Evolutionary conservation across 2,888 invertebrate genomes (phyloP).

Genomic region (Chaetogeoica ovagalla): DNA sequence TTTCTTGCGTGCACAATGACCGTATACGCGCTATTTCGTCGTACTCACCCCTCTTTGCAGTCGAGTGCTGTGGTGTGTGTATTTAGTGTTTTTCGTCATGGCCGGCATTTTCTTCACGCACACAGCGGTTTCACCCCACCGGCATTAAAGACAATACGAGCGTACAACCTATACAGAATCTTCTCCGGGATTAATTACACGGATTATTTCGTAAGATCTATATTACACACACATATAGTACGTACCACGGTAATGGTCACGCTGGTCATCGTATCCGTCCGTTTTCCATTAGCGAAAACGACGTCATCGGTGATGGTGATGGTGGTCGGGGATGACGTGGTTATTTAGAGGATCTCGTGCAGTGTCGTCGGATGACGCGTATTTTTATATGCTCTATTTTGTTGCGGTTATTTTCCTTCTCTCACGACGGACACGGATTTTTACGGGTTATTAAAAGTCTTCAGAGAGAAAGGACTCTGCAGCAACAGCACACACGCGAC

Average conservation of each 20-base stretch:
- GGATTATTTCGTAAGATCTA: neutral
- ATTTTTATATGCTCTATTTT: neutral
- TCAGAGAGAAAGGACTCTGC: neutral
- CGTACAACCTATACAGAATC: too few relatives aligned
- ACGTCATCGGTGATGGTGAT: too few relatives aligned
- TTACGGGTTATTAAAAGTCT: conserved; percentile 15
- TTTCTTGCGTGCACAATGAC: too few relatives aligned
- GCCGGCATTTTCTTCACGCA: neutral
- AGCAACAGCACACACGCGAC: neutral
- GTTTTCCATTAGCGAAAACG: conserved; percentile 22
- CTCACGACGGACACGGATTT: neutral
- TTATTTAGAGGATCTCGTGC: neutral
- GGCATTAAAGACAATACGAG: too few relatives aligned
- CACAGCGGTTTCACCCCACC: neutral
- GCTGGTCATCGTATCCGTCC: neutral
- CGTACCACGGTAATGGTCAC: neutral
- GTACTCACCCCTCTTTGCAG: too few relatives aligned
- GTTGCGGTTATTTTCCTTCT: conserved; percentile 16
- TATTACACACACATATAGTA: neutral
- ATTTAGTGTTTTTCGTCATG: neutral
- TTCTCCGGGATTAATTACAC: conserved; percentile 23
- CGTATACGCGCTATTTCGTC: too few relatives aligned
- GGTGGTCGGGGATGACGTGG: neutral
- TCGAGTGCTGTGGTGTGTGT: too few relatives aligned
- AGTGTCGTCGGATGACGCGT: too few relatives aligned